Base-by-base conservation (phyloP, 1,140 invertebrate species). In the Heliconius hewitsoni region DNA sequence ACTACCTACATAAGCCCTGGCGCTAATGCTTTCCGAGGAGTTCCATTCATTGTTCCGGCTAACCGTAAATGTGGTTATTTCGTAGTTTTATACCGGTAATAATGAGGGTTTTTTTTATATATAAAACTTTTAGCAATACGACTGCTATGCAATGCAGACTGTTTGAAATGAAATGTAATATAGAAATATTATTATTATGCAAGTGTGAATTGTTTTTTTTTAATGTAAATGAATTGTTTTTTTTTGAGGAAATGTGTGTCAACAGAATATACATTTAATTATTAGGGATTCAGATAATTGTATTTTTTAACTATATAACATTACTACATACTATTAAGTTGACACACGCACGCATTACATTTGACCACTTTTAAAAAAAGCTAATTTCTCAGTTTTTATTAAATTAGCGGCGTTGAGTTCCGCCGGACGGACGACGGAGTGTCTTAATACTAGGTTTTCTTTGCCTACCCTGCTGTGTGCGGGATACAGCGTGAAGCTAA, bases 1-100 rank as follows among this genome's bases (percentile, higher is more conserved):
- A 79, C 37, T 66, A 23, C 27, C 16, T 27, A 66, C 23, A 74
- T 74, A 74, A 70, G 73, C 77, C 77, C 66, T 74, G 74, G 34
- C 77, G 55, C 74, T 80, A 80, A 76, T 76, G 74, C 42, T 39
- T 76, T 73, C 79, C 70, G 57, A 71, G 70, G 73, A 66, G 42
- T 42, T 46, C 46, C 52, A 42, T 76, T 76, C 37, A 70, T 80
- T 57, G 52, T 76, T 34, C 37, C 42, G 52, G 66, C 46, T 73
- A 76, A 39, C 70, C 23, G 52, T 80, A 76, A 76, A 80, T 79
- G 74, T 76, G 46, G 52, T 80, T 80, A 73, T 80, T 80, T 73
- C 76, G 73, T 71, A 46, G 71, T 76, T 80, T 80, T 76, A 80
- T 76, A 71, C 37, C 42, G 37, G 52, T 39, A 66, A 73, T 75